Base-by-base conservation (phyloP, 2,888 invertebrate species). In the Boloria selene region DNA sequence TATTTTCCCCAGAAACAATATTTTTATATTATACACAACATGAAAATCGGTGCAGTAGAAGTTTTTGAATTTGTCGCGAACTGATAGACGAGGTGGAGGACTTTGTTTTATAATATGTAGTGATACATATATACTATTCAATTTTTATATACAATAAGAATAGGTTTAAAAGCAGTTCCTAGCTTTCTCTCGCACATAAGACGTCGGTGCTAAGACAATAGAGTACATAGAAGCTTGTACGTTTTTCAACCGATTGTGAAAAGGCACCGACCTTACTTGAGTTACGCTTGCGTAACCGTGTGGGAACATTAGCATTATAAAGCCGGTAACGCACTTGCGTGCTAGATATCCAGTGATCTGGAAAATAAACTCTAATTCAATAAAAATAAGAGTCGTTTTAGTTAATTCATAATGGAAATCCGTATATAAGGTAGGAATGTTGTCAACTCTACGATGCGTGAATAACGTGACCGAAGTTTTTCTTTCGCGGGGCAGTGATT, bases 241-340 rank as follows among this genome's bases (percentile, higher is more conserved):
- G 53, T 58, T 60, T 65, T 67, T 61, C 47, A 61, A 64, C 31
- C 47, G 55, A 66, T 70, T 75, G 73, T 72, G 75, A 74, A 73
- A 74, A 68, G 61, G 61, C 64, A 65, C 64, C 67, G 70, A 70
- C 68, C 70, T 70, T 69, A 70, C 65, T 64, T 54, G 42, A 52
- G 69, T 70, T 66, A 65, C 64, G 68, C 53, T 75, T 76, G 73
- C 73, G 74, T 69, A 76, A 76, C 68, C 56, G 72, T 69, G 74
- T 73, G 65, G 62, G 73, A 72, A 72, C 72, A 74, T 75, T 75
- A 72, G 72, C 75, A 74, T 76, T 75, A 71, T 71, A 74, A 74
- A 70, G 55, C 61, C 66, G 65, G 73, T 74, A 72, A 72, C 70
- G 73, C 74, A 74, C 72, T 69, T 70, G 70, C 70, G 65, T 67